Base-by-base conservation (phyloP, 2,113 vertebrate species). In the Oxyruncus cristatus region DNA sequence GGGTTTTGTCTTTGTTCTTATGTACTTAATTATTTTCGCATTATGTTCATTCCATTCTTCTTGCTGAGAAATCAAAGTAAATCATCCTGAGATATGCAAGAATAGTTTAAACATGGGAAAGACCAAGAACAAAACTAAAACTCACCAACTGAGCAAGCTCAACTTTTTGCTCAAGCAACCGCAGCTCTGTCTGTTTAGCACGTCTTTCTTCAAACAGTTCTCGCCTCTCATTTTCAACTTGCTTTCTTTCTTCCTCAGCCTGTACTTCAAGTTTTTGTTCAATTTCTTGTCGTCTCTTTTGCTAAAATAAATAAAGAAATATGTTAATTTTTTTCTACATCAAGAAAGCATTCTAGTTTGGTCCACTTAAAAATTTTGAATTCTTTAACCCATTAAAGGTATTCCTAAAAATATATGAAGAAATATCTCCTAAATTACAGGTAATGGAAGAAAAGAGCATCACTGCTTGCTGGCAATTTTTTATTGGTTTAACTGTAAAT, bases 21-120 rank as follows among this genome's bases (percentile, higher is more conserved):
- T 99, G 93, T 98, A 99, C 97, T 99, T 99, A 78, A 99, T 98
- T 97, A 99, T 98, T 97, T 98, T 99, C 70, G 98, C 98, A 12
- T 99, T 99, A 97, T 99, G 99, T 90, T 98, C 98, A 95, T 99
- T 99, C 99, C 99, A 99, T 97, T 99, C 99, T 98, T 99, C 99
- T 99, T 99, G 99, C 99, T 99, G 95, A 92, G 52, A 93, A 94
- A 90, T 12, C 44, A 80, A 92, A 93, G 41, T 46, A 74, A 65
- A 94, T 70, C 89, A 91, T 11, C 3, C 8, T 96, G 37, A 94
- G 68, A 88, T 58, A 89, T 9, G 58, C 5, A 73, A 52, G 21
- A 78, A 71, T 2, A 58, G 8, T 39, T 92, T 49, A 41, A 63
- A 71, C 41, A 74, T 17, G 15, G 78, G 20, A 58, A 78, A 82